These are phyloP conservation scores for Cerastoderma edule DNA, from an alignment of 2,888 invertebrate genomes.

Conservation along the genomic window DNA sequence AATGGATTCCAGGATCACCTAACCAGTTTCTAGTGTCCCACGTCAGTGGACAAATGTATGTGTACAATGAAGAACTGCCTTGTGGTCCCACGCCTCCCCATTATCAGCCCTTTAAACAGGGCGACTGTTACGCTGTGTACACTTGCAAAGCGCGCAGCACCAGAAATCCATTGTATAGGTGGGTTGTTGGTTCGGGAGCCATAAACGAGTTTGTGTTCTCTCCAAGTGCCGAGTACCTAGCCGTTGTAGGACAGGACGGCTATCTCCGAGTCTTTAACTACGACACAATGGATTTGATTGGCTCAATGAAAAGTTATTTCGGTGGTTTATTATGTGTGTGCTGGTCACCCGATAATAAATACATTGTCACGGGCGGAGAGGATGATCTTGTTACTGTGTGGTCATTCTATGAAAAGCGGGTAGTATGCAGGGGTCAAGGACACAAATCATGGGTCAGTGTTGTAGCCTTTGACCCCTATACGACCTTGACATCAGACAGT, in stretches of 20 bases:
- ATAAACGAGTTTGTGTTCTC: slow-evolving; percentile 99
- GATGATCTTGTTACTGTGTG: slow-evolving; percentile 99
- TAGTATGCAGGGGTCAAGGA: slow-evolving; percentile 98
- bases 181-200: slow-evolving; percentile 86
- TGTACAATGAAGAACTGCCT: slow-evolving; percentile 95
- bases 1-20: slow-evolving; percentile 98
- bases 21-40: slow-evolving; percentile 97
- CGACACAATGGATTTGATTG: slow-evolving; percentile 97
- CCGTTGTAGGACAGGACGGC: slow-evolving; percentile 94
- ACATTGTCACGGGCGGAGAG: slow-evolving; percentile 97
- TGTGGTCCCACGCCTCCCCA: slow-evolving; percentile 95
- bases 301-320: slow-evolving; percentile 96
- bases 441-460: slow-evolving; percentile 99
- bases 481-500: slow-evolving; percentile 87
- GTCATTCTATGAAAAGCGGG: slow-evolving; percentile 95
- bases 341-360: slow-evolving; percentile 98
- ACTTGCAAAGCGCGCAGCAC: slow-evolving; percentile 98
- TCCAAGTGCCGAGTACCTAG: slow-evolving; percentile 95
- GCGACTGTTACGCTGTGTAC: slow-evolving; percentile 96
- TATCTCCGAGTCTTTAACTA: slow-evolving; percentile 98
- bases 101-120: slow-evolving; percentile 97
- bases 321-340: slow-evolving; percentile 98
- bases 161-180: slow-evolving; percentile 95
- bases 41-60: slow-evolving; percentile 97
- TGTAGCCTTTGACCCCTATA: slow-evolving; percentile 90